These are phyloP conservation scores for Papilio protenor DNA, from an alignment of 2,888 invertebrate species.

Conservation along the genomic window DNA sequence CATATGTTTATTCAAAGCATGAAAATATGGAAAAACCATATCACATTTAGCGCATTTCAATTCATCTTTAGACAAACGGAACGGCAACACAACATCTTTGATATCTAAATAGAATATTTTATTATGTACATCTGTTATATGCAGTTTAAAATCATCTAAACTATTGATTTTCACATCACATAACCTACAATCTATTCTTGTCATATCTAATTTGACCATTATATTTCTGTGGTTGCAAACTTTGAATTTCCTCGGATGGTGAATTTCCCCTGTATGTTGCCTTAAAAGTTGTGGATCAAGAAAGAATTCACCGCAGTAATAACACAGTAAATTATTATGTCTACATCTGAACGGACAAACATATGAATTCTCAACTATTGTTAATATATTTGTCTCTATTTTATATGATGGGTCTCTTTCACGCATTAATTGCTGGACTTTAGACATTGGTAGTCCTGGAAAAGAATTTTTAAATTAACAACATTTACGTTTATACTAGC, in stretches of 20 bases:
- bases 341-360: slow-evolving; percentile 76
- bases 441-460: slow-evolving; percentile 68
- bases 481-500: no score
- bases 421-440: slow-evolving; percentile 70
- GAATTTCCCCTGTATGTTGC: slow-evolving; percentile 58
- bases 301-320: slow-evolving; percentile 70
- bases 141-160: slow-evolving; percentile 67
- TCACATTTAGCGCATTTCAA: slow-evolving; percentile 69
- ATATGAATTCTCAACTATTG: slow-evolving; percentile 71
- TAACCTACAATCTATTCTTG: slow-evolving; percentile 71
- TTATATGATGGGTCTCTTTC: slow-evolving; percentile 73
- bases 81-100: slow-evolving; percentile 70
- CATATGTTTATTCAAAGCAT: slow-evolving; percentile 78
- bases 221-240: slow-evolving; percentile 68
- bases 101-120: slow-evolving; percentile 70
- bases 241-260: slow-evolving; percentile 71
- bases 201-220: slow-evolving; percentile 75
- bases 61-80: slow-evolving; percentile 62
- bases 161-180: slow-evolving; percentile 61
- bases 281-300: slow-evolving; percentile 60
- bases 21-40: slow-evolving; percentile 68
- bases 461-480: neutral
- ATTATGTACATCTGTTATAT: slow-evolving; percentile 62
- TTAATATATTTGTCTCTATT: slow-evolving; percentile 71
- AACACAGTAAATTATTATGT: slow-evolving; percentile 74